Evolutionary conservation across 2,888 invertebrate genomes (phyloP).

Genomic region (Leptarthrus brevirostris): DNA sequence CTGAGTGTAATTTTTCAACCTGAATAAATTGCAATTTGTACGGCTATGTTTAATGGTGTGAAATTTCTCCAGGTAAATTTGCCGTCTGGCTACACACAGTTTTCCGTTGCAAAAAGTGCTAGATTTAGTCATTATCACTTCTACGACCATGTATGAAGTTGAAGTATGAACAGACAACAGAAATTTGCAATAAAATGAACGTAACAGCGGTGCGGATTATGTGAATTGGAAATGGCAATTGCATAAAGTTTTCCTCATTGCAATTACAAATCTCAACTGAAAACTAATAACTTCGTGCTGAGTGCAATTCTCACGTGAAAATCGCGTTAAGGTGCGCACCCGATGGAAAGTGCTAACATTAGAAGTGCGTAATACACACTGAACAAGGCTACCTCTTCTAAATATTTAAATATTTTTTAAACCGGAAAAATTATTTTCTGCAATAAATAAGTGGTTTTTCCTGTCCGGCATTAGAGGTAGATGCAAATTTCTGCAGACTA

Average conservation of each 20-base stretch:
- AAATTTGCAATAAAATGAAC: conserved; percentile 21
- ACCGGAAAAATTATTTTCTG: conserved; percentile 42
- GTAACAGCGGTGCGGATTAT: conserved; percentile 14
- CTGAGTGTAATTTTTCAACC: not conserved
- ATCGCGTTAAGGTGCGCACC: not conserved
- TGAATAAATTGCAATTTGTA: conserved; percentile 1
- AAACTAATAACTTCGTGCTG: no score
- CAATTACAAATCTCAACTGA: not conserved
- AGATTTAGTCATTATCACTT: not conserved
- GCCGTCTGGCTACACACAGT: not conserved
- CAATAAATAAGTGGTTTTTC: conserved; percentile 46
- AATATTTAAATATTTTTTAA: conserved; percentile 4
- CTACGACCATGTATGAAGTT: not conserved
- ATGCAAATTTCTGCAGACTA: conserved; percentile 43
- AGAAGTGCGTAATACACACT: conserved; percentile 17
- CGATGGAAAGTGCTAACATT: conserved; percentile 18
- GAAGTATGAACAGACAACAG: not conserved
- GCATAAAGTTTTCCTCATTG: conserved; percentile 21
- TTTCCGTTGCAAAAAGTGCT: conserved; percentile 1
- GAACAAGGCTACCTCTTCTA: no score
- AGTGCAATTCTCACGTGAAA: not conserved
- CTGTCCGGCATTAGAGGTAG: conserved; percentile 32
- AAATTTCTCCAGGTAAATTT: conserved; percentile 11
- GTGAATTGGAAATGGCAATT: not conserved
- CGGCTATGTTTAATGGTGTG: conserved; percentile 3